A percentile compares a stretch with the other conserved stretches of the same genome.
Conservation (phyloP, 1,140 invertebrate genomes). For the Hylaeus anthracinus region DNA sequence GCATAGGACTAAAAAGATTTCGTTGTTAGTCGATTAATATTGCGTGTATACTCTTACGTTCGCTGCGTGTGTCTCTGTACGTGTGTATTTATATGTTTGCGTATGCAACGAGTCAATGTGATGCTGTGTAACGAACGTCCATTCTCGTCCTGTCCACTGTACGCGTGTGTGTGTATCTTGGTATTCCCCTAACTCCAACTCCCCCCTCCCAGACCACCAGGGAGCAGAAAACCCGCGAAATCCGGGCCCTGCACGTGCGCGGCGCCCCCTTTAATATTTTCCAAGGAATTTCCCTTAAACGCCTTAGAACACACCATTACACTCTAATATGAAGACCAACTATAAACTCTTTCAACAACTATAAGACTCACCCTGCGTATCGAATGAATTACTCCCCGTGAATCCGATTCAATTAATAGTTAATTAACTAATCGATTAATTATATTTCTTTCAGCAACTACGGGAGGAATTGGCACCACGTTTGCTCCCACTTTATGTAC, state of each 20-base stretch:
- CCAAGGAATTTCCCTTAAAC: constrained; percentile 56
- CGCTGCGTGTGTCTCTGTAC: neutral
- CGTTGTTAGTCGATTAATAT: constrained; percentile 72
- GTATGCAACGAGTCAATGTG: no score
- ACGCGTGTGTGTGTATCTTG: neutral
- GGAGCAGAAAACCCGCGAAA: neutral
- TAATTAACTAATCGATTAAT: constrained; percentile 60
- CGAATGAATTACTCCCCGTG: constrained; percentile 70
- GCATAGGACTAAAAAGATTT: constrained; percentile 70
- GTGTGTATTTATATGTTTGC: neutral
- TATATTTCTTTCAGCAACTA: constrained; percentile 64
- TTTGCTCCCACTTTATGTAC: constrained; percentile 75
- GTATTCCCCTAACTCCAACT: neutral
- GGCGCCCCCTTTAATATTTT: constrained; percentile 50
- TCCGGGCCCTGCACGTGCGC: constrained; percentile 16
- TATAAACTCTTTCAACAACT: constrained; percentile 77
- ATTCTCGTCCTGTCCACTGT: neutral
- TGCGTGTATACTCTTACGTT: constrained; percentile 30
- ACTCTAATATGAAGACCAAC: constrained; percentile 78
- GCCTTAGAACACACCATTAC: constrained; percentile 56
- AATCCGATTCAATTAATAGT: constrained; percentile 56
- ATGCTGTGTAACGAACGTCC: constrained; percentile 15
- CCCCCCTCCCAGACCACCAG: neutral
- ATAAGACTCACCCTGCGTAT: constrained; percentile 75
- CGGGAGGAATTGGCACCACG: constrained; percentile 79